These are phyloP conservation scores for Volucella inanis DNA, from an alignment of 2,888 invertebrate genomes.

Conservation along the genomic window DNA sequence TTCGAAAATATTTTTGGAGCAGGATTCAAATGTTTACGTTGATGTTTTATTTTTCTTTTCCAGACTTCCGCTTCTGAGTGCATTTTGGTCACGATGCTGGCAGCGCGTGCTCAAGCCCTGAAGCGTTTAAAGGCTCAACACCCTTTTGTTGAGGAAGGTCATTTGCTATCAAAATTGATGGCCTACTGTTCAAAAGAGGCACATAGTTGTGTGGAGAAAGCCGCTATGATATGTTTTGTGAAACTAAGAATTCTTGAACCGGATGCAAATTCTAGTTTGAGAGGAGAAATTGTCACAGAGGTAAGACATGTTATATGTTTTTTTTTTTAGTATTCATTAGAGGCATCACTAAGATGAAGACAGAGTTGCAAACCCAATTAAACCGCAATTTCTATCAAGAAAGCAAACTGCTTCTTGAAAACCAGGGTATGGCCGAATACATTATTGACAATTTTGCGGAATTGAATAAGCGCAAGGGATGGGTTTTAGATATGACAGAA, in stretches of 20 bases:
- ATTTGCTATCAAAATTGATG: conserved; percentile 95
- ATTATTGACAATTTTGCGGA: too few species aligned
- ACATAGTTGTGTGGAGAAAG: conserved; percentile 96
- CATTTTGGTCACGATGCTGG: conserved; percentile 94
- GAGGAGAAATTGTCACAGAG: conserved; percentile 91
- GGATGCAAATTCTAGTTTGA: conserved; percentile 91
- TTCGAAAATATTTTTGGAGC: not conserved
- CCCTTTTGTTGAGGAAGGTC: conserved; percentile 94
- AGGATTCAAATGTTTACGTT: conserved; percentile 20
- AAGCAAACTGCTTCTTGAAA: too few species aligned
- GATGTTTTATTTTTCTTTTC: conserved; percentile 8
- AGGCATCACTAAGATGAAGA: not conserved
- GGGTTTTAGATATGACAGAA: too few species aligned
- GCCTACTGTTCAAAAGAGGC: conserved; percentile 96
- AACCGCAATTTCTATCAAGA: too few species aligned
- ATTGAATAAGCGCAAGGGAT: too few species aligned
- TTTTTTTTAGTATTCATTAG: not conserved
- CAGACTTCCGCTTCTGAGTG: conserved; percentile 98
- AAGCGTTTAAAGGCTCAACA: conserved; percentile 92
- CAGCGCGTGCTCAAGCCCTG: conserved; percentile 94
- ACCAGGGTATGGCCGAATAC: too few species aligned
- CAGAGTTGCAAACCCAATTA: too few species aligned
- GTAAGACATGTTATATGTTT: conserved; percentile 83
- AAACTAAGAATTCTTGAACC: conserved; percentile 94
- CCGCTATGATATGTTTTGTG: conserved; percentile 96